Percentiles rank a stretch among this genome's conserved stretches.
Evolutionary conservation across 2,888 invertebrate species (phyloP).

Genomic region (Calliphora vomitoria): DNA sequence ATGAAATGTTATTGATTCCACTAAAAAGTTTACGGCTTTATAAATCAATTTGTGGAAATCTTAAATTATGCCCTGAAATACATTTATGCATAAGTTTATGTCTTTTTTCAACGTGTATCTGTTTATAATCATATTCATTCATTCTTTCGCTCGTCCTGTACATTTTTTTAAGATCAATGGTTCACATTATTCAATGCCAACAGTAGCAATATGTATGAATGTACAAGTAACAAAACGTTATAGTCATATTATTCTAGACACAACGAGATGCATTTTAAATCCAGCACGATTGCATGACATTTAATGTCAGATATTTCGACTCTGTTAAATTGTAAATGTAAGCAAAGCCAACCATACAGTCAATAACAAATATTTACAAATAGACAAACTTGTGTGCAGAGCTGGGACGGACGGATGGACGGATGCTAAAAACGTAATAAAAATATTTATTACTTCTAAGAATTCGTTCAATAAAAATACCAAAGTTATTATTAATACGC

Average conservation of each 20-base stretch:
- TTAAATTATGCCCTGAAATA: constrained; percentile 13
- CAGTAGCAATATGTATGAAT: constrained; percentile 45
- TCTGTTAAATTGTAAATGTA: constrained; percentile 56
- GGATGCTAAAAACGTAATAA: constrained; percentile 39
- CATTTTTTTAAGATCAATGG: constrained; percentile 37
- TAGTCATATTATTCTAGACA: constrained; percentile 52
- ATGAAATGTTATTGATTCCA: neutral
- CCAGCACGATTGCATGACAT: constrained; percentile 62
- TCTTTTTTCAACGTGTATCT: constrained; percentile 35
- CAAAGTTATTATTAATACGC: constrained; percentile 54
- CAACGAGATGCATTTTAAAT: constrained; percentile 55
- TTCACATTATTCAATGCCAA: constrained; percentile 50
- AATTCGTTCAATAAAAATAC: constrained; percentile 66
- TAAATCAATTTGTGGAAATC: constrained; percentile 21
- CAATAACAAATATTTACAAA: constrained; percentile 13
- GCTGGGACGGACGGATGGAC: neutral
- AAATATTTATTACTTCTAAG: constrained; percentile 66
- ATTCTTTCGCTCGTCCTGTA: constrained; percentile 39
- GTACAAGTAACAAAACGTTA: constrained; percentile 26
- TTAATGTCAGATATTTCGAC: constrained; percentile 44
- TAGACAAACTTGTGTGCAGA: neutral
- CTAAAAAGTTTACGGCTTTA: neutral
- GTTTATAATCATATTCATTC: constrained; percentile 43
- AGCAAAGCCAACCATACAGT: constrained; percentile 31
- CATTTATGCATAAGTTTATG: neutral